Conservation (phyloP, 2,113 vertebrate species). For the Actenoides lindsayi region DNA sequence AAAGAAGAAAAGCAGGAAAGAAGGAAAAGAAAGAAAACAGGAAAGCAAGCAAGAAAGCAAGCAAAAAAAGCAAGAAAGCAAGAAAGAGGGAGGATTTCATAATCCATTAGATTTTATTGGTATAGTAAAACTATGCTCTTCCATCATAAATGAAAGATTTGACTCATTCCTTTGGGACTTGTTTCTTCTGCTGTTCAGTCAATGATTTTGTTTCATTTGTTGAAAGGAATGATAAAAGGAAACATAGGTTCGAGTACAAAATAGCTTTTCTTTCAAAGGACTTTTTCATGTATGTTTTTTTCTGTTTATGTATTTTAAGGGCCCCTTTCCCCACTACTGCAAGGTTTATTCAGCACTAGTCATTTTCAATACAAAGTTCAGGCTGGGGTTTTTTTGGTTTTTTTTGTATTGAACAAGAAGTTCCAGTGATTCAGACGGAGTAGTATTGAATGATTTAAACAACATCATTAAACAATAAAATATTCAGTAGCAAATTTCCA, state of each 20-base stretch:
- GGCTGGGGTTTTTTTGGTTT: not conserved
- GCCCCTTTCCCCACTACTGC: not conserved
- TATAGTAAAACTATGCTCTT: slow-evolving; percentile 37
- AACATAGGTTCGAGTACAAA: not conserved
- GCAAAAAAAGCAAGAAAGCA: too few species aligned
- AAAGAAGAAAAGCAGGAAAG: not conserved
- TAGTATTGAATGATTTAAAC: not conserved
- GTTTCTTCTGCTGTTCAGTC: not conserved
- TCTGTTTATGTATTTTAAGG: not conserved
- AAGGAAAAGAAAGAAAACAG: rapidly evolving
- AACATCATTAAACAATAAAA: not conserved
- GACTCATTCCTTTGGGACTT: slow-evolving; percentile 13
- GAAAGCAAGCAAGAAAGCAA: rapidly evolving
- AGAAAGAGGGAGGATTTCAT: not conserved
- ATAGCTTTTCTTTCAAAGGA: not conserved
- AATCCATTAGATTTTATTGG: slow-evolving; percentile 25
- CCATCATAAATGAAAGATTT: slow-evolving; percentile 37
- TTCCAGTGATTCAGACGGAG: not conserved
- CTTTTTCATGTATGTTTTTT: not conserved
- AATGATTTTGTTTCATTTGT: slow-evolving; percentile 29
- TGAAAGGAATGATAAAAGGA: slow-evolving; percentile 17
- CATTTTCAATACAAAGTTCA: not conserved
- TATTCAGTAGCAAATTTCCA: not conserved
- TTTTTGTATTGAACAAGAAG: not conserved
- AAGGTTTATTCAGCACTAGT: not conserved